Evolutionary conservation across 2,113 vertebrate species (phyloP).

Genomic region (Trichechus manatus): DNA sequence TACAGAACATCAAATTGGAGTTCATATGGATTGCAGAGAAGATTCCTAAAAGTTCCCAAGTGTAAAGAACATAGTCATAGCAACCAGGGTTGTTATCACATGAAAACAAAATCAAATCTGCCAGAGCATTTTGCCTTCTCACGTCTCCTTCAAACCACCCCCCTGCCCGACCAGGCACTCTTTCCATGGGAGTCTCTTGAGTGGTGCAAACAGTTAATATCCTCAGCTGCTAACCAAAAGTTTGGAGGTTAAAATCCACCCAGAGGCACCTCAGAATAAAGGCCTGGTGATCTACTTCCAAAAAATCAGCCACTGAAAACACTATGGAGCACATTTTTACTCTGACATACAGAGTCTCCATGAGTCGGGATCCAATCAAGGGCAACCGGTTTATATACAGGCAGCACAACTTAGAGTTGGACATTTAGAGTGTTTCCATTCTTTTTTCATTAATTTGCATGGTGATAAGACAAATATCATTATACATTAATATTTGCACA

Average conservation of each 20-base stretch:
- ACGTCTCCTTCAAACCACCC: not conserved
- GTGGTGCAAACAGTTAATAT: too few species aligned
- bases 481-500: not conserved
- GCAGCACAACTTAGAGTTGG: too few species aligned
- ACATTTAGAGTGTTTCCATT: not conserved
- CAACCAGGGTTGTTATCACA: not conserved
- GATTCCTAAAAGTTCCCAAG: not conserved
- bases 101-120: slow-evolving; percentile 29
- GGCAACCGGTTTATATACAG: too few species aligned
- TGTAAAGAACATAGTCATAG: not conserved
- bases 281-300: too few species aligned
- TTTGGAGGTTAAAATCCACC: too few species aligned
- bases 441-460: not conserved
- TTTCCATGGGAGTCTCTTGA: not conserved
- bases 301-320: too few species aligned
- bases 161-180: not conserved
- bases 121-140: not conserved
- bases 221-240: too few species aligned
- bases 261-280: too few species aligned
- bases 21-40: not conserved
- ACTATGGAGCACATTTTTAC: too few species aligned
- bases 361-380: too few species aligned
- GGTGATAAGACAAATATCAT: not conserved
- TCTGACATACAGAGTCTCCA: too few species aligned
- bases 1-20: not conserved